These are phyloP conservation scores for Hypomecis punctinalis DNA, from an alignment of 2,888 invertebrate genomes.

Conservation along the genomic window DNA sequence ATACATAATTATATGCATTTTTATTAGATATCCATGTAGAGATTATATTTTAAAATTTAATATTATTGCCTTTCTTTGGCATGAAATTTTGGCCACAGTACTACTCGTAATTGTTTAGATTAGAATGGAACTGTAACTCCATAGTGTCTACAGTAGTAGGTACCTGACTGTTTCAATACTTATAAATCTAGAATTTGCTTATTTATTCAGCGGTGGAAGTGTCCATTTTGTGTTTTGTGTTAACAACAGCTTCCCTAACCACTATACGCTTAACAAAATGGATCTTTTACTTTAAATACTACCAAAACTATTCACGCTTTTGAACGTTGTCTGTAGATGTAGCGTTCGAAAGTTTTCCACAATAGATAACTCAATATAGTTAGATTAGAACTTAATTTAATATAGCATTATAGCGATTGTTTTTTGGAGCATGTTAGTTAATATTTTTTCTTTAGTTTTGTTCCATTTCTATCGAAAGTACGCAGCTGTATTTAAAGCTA, in stretches of 20 bases:
- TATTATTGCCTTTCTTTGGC: constrained; percentile 45
- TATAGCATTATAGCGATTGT: constrained; percentile 40
- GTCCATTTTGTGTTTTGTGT: constrained; percentile 41
- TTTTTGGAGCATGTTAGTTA: constrained; percentile 33
- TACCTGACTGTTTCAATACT: constrained; percentile 48
- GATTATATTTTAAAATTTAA: constrained; percentile 27
- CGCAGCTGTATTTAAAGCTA: background rate
- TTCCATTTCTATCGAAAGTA: constrained; percentile 18
- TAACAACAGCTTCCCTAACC: constrained; percentile 42
- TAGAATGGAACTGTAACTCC: constrained; percentile 8
- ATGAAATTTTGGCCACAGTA: constrained; percentile 45
- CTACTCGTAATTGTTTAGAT: constrained; percentile 30
- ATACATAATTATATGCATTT: constrained; percentile 10
- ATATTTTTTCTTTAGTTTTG: constrained; percentile 18
- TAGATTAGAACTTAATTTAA: background rate
- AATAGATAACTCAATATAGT: background rate
- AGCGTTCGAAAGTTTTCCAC: constrained; percentile 7
- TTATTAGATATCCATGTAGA: constrained; percentile 42
- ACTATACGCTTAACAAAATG: constrained; percentile 40
- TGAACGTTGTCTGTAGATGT: constrained; percentile 25
- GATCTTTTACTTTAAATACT: constrained; percentile 41
- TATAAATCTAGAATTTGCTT: constrained; percentile 28
- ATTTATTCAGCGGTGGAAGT: constrained; percentile 39
- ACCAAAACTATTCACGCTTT: constrained; percentile 15
- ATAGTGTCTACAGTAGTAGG: constrained; percentile 27